These are phyloP conservation scores for Scolopax bukidnonensis DNA, from an alignment of 2,797 vertebrate species.

Conservation along the genomic window DNA sequence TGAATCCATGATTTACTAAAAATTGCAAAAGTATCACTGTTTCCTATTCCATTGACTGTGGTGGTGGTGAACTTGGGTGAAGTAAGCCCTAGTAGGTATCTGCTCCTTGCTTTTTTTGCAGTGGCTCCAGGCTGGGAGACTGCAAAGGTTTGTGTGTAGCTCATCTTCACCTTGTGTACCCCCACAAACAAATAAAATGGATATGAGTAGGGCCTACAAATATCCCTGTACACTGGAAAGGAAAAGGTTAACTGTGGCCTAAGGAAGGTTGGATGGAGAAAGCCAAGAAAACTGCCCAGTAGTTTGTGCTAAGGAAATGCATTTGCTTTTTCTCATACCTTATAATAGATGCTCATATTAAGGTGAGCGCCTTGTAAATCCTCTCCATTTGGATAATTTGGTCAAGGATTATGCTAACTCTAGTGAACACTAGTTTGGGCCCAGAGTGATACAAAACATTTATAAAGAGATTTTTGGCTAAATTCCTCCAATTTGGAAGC, in stretches of 20 bases:
- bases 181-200: fast-evolving
- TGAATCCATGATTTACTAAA: not conserved
- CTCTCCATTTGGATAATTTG: not conserved
- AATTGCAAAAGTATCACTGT: fast-evolving
- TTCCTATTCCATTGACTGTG: not conserved
- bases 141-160: not conserved
- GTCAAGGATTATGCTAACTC: not conserved
- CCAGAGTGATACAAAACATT: not conserved
- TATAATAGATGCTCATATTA: not conserved
- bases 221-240: not conserved
- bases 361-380: not conserved
- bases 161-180: not conserved
- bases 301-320: not conserved
- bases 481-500: not conserved
- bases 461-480: not conserved
- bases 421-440: not conserved
- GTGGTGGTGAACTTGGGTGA: not conserved
- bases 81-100: fast-evolving
- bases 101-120: not conserved
- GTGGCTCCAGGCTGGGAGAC: not conserved
- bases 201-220: not conserved
- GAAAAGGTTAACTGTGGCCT: not conserved
- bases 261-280: not conserved
- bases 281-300: not conserved
- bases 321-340: not conserved